A percentile compares a stretch with the other conserved stretches of the same genome.
These are phyloP conservation scores for Ceraclea dissimilis DNA, from an alignment of 2,888 invertebrate species.

Conservation along the genomic window DNA sequence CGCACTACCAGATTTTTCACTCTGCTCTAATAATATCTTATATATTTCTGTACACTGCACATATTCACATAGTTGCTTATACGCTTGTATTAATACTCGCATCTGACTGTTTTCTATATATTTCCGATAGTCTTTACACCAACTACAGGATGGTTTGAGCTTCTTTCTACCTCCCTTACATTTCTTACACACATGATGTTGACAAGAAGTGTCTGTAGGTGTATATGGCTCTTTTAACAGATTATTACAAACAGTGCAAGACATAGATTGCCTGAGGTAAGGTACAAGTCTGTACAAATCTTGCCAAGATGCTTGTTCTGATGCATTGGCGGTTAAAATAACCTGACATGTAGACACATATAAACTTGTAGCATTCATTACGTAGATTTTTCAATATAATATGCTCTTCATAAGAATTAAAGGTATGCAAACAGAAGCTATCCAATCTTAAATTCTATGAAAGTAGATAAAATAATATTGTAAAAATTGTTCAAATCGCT, in stretches of 20 bases:
- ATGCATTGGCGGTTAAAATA: constrained; percentile 66
- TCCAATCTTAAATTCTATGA: too few relatives aligned
- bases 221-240: constrained; percentile 75
- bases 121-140: constrained; percentile 77
- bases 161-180: constrained; percentile 78
- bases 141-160: constrained; percentile 74
- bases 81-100: constrained; percentile 76
- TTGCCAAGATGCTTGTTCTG: constrained; percentile 65
- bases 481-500: too few relatives aligned
- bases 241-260: constrained; percentile 84
- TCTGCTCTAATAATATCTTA: constrained; percentile 50
- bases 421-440: too few relatives aligned
- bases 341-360: constrained; percentile 76
- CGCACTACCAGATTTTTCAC: constrained; percentile 41
- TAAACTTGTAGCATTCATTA: constrained; percentile 74
- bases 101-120: constrained; percentile 78
- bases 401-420: too few relatives aligned
- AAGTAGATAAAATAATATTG: too few relatives aligned
- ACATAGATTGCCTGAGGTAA: constrained; percentile 76
- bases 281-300: constrained; percentile 79
- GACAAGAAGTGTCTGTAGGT: constrained; percentile 53
- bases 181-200: constrained; percentile 80
- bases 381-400: constrained; percentile 13
- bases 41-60: constrained; percentile 68
- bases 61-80: constrained; percentile 81